Evolutionary conservation across 1,140 invertebrate genomes (phyloP).

Genomic region (Drosophila nasuta): DNA sequence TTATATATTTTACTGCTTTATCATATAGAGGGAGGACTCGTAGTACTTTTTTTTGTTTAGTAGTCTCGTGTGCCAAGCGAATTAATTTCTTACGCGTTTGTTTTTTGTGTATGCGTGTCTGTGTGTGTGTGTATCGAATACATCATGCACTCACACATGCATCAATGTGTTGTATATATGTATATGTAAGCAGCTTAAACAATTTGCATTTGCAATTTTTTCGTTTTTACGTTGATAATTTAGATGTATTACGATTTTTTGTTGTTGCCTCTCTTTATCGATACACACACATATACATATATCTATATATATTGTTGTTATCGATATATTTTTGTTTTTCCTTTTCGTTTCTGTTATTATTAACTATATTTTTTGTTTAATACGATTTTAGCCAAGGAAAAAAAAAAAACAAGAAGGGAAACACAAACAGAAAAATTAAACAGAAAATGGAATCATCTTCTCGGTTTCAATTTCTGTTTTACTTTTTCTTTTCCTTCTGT

Average conservation of each 20-base stretch:
- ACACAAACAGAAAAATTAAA: constrained; percentile 29
- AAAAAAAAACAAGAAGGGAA: constrained; percentile 36
- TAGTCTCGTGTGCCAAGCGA: constrained; percentile 45
- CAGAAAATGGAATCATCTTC: constrained; percentile 34
- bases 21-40: constrained; percentile 8
- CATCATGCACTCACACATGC: constrained; percentile 22
- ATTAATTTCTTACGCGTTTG: constrained; percentile 34
- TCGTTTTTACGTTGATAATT: constrained; percentile 41
- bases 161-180: constrained; percentile 17
- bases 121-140: constrained; percentile 13
- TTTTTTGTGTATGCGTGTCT: constrained; percentile 1
- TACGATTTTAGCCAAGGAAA: constrained; percentile 26
- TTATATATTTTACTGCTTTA: constrained; percentile 18
- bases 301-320: constrained; percentile 2
- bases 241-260: constrained; percentile 42
- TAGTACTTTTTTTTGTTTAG: constrained; percentile 8
- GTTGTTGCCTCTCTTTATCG: constrained; percentile 25
- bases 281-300: constrained; percentile 22
- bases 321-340: constrained; percentile 27
- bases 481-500: constrained; percentile 11
- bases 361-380: constrained; percentile 51
- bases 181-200: constrained; percentile 39
- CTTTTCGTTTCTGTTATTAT: constrained; percentile 32
- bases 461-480: constrained; percentile 12
- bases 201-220: constrained; percentile 37